Conservation (phyloP, 2,888 invertebrate species). For the Limenitis camilla region DNA sequence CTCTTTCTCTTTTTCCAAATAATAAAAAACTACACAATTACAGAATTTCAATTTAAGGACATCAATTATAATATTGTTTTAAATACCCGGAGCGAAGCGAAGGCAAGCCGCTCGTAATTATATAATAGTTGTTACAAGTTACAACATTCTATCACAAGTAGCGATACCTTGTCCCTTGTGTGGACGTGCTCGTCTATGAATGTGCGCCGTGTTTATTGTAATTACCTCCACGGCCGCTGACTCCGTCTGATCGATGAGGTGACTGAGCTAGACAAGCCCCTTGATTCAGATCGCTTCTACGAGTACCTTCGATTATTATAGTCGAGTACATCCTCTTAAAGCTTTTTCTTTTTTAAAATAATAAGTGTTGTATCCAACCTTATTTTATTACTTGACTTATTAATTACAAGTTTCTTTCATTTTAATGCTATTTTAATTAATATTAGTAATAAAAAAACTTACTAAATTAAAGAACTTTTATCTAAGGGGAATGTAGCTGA, state of each 20-base stretch:
- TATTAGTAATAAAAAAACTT: too few relatives aligned
- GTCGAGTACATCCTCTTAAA: slow-evolving; percentile 6
- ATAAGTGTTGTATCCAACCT: too few relatives aligned
- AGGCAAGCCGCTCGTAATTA: slow-evolving; percentile 38
- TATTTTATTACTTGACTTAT: too few relatives aligned
- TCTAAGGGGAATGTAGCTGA: slow-evolving; percentile 55
- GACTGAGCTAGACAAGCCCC: slow-evolving; percentile 22
- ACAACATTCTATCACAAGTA: slow-evolving; percentile 32
- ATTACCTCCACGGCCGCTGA: slow-evolving; percentile 54
- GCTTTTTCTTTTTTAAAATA: neutral
- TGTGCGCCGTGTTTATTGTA: slow-evolving; percentile 65
- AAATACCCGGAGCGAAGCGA: too few relatives aligned
- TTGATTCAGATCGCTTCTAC: slow-evolving; percentile 9
- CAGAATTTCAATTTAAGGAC: too few relatives aligned
- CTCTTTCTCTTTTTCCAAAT: too few relatives aligned
- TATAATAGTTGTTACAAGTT: slow-evolving; percentile 49
- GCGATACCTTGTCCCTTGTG: slow-evolving; percentile 39
- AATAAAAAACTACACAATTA: too few relatives aligned
- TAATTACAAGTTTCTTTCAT: too few relatives aligned
- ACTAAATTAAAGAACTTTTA: slow-evolving; percentile 37
- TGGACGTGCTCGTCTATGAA: slow-evolving; percentile 50
- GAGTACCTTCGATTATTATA: slow-evolving; percentile 14
- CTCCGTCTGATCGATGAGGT: slow-evolving; percentile 43
- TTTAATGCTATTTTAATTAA: neutral
- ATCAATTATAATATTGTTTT: too few relatives aligned